Conservation (phyloP, 2,113 vertebrate species). For the Thunnus maccoyii region DNA sequence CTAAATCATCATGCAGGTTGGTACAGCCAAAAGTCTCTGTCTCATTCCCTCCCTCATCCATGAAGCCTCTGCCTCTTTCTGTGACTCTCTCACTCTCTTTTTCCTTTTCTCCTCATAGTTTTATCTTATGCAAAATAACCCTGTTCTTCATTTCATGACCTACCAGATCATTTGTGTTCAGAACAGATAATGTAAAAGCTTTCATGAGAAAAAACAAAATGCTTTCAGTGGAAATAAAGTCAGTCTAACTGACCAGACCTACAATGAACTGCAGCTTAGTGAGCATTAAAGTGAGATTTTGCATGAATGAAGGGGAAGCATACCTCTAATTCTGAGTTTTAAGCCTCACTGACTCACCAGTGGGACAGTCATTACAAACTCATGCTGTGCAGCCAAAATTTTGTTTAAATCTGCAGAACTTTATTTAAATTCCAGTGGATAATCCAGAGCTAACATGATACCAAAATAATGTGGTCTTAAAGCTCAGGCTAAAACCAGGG, state of each 20-base stretch:
- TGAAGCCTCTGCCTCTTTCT: constrained; percentile 4
- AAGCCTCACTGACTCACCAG: not conserved
- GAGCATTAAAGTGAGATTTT: too few relatives aligned
- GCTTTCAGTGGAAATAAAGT: too few relatives aligned
- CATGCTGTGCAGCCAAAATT: not conserved
- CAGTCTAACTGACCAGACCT: not conserved
- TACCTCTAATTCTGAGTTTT: too few relatives aligned
- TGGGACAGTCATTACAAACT: constrained; percentile 5
- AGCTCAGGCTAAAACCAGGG: too few relatives aligned
- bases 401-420: not conserved
- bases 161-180: constrained; percentile 1
- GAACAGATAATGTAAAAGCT: constrained; percentile 7
- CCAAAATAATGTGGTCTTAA: too few relatives aligned
- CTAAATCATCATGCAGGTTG: constrained; percentile 32
- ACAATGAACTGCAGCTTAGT: not conserved
- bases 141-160: constrained; percentile 7
- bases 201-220: not conserved
- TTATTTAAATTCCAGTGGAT: not conserved
- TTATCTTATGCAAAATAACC: constrained; percentile 22
- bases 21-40: constrained; percentile 38
- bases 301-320: too few relatives aligned
- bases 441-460: too few relatives aligned
- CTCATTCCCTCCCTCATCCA: constrained; percentile 31
- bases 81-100: not conserved
- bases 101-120: not conserved